Base-by-base conservation (phyloP, 2,888 invertebrate genomes). In the Chaitophorus viminalis region DNA sequence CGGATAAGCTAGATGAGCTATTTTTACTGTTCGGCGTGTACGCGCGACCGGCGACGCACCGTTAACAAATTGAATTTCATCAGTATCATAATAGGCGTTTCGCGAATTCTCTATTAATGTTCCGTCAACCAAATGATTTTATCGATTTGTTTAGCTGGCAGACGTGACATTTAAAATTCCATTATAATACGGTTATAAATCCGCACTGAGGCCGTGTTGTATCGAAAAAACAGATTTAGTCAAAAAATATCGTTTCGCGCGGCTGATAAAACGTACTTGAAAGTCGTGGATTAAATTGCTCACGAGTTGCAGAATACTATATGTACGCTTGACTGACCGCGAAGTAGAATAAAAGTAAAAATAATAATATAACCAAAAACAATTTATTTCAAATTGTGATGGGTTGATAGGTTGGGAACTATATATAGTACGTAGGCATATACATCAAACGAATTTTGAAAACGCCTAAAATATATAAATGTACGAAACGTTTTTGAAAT, bases 41-140 rank as follows among this genome's bases (percentile, higher is more conserved):
- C n/a, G n/a, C n/a, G n/a, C n/a, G n/a, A n/a, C n/a, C n/a, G n/a
- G n/a, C n/a, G n/a, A 8, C 39, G 39, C 39, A 0, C 52, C 31
- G 82, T 82, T 52, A 54, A 82, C 36, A 82, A 74, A 82, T 36
- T n/a, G 74, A 33, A 29, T 36, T 36, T 29, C 39, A 39, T 83
- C 74, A 31, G 68, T 39, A 14, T 54, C 52, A 14, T 46, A 46
- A 46, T 46, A 46, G 46, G 46, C 46, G 46, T 14, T 46, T 46
- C 11, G 17, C 29, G 39, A 60, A 83, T 60, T 36, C n/a, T 74
- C 74, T 72, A 54, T 82, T 60, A 60, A 82, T 31, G 82, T 36
- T 18, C 5, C 31, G 29, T 83, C 54, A 4, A 29, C 39, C 74
- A 29, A 36, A 75, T 39, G 60, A 83, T 83, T 39, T 83, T 29